A percentile compares a stretch with the other conserved stretches of the same genome.
Evolutionary conservation across 2,797 vertebrate species (phyloP).

Genomic region (Pseudomugil tenellus): DNA sequence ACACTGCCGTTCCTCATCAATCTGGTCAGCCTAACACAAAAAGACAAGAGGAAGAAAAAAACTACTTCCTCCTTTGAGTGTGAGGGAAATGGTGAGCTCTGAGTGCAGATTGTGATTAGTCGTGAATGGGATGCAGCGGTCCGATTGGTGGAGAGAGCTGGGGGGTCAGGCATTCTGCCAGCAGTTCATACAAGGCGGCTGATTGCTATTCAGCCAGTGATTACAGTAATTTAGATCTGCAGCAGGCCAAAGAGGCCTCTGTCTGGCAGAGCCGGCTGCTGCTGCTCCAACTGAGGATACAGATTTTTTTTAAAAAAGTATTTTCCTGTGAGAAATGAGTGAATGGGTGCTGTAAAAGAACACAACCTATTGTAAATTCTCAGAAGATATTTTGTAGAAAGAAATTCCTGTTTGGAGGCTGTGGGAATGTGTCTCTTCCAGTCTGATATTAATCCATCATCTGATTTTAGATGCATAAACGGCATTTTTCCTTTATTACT

Average conservation of each 20-base stretch:
- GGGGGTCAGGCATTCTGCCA: conserved; percentile 68
- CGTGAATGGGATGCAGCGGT: conserved; percentile 60
- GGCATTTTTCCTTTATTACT: not conserved
- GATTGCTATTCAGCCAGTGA: conserved; percentile 84
- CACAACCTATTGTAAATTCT: conserved; percentile 8
- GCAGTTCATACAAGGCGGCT: conserved; percentile 73
- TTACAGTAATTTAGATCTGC: conserved; percentile 80
- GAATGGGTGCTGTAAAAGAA: conserved; percentile 29
- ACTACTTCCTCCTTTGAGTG: conserved; percentile 66
- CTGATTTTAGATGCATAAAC: not conserved
- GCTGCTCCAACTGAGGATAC: conserved; percentile 13
- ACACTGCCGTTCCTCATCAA: conserved; percentile 44
- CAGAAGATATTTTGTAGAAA: conserved; percentile 5
- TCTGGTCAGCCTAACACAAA: conserved; percentile 53
- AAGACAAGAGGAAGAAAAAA: conserved; percentile 52
- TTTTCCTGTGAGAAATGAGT: conserved; percentile 28
- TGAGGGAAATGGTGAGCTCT: conserved; percentile 60
- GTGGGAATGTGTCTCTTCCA: not conserved
- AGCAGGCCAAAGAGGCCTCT: conserved; percentile 59
- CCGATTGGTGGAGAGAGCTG: conserved; percentile 71
- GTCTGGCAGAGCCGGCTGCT: conserved; percentile 58
- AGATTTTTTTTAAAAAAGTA: not conserved
- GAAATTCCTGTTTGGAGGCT: not conserved
- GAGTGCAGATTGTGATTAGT: conserved; percentile 64
- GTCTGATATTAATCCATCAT: not conserved